Conservation (phyloP, 2,113 vertebrate genomes). For the Sminthopsis crassicaudata region DNA sequence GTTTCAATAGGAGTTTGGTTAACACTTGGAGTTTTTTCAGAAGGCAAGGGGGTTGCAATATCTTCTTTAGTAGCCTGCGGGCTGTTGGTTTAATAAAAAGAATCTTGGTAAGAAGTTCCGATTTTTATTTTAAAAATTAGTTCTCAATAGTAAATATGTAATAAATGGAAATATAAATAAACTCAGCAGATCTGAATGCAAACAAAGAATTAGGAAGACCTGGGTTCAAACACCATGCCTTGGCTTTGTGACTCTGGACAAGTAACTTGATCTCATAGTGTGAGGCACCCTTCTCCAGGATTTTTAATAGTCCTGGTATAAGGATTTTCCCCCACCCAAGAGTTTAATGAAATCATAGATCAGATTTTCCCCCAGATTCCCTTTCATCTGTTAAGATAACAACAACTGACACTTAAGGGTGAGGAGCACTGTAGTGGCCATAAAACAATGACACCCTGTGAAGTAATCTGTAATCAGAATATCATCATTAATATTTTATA, state of each 20-base stretch:
- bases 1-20: slow-evolving; percentile 97
- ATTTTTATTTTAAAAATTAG: neutral
- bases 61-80: slow-evolving; percentile 92
- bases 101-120: neutral
- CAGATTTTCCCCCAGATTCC: neutral
- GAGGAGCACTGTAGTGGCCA: neutral
- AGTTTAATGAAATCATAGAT: neutral
- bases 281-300: neutral
- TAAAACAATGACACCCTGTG: neutral
- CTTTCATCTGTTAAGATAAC: neutral
- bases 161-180: neutral
- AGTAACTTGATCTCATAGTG: neutral
- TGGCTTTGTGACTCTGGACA: neutral
- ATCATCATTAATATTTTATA: neutral
- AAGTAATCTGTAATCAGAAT: neutral
- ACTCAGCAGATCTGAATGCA: neutral
- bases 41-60: slow-evolving; percentile 91
- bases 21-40: slow-evolving; percentile 93
- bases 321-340: neutral
- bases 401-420: neutral
- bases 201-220: neutral
- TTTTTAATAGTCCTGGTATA: neutral
- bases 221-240: neutral
- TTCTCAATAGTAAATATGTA: slow-evolving; percentile 10
- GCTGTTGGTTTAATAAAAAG: slow-evolving; percentile 77